Base-by-base conservation (phyloP, 2,797 vertebrate species). In the Pseudomugil tenellus region DNA sequence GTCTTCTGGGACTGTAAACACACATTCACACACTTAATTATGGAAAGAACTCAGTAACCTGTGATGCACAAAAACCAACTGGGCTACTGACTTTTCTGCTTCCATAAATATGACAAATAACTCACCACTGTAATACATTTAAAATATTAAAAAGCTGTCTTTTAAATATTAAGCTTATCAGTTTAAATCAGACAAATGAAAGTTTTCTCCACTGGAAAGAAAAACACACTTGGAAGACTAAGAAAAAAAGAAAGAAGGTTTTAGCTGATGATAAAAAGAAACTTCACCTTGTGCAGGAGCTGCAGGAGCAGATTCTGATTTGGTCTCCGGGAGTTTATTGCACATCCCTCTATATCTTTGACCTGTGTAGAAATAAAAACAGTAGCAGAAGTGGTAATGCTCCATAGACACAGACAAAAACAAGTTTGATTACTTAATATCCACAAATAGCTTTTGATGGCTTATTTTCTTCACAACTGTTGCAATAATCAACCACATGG, bases 311-410 rank as follows among this genome's bases (percentile, higher is more conserved):
- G 76, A 29, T n/a, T 85, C 77, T 2, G 67, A n/a, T 76, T 90
- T 92, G 13, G 55, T 66, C 63, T 94, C 91, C 23, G 90, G 91
- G 2, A 93, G 90, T 90, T 97, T 98, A 71, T 39, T 91, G 74
- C 96, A 96, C 90, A 96, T 83, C 70, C 84, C 86, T 75, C 91
- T 90, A 55, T 61, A 58, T 76, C 79, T 76, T 51, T 81, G 89
- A 52, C 89, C 94, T 95, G 74, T 29, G 43, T 1, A 67, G 3
- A 71, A 17, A 69, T 3, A 29, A n/a, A 29, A 48, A 53, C 13
- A 39, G 2, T 8, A 29, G 7, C 12, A 37, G 29, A 1, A 32
- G n/a, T 35, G 35, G 10, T 6, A 19, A 5, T 6, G 51, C 4
- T 16, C 3, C 3, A 37, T 0, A 14, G 28, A 14, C 52, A 1